Evolutionary conservation across 2,113 vertebrate species (phyloP).

Genomic region (Neoarius graeffei): DNA sequence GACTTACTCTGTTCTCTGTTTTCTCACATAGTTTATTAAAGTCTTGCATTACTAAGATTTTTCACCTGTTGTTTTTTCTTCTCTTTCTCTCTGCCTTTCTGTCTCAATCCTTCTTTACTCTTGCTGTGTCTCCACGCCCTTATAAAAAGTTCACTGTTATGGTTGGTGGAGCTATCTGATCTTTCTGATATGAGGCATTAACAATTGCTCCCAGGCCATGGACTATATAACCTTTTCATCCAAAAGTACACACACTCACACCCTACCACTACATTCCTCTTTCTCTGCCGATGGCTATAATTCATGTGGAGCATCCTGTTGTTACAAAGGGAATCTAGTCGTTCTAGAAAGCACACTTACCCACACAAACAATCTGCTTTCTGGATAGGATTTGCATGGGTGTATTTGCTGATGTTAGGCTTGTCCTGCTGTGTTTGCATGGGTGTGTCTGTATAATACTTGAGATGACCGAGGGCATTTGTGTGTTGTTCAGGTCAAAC

Average conservation of each 20-base stretch:
- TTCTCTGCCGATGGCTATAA: conserved; percentile 36
- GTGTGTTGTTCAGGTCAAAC: conserved; percentile 4
- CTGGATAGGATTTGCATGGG: neutral
- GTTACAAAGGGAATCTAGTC: conserved; percentile 34
- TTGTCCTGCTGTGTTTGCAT: neutral
- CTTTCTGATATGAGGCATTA: conserved; percentile 22
- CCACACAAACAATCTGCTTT: conserved; percentile 28
- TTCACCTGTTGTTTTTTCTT: neutral
- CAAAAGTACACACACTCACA: conserved; percentile 29
- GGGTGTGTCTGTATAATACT: neutral
- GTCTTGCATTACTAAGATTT: neutral
- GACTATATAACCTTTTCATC: conserved; percentile 27
- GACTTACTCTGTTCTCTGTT: neutral
- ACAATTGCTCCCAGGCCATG: neutral
- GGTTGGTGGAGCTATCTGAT: conserved; percentile 11
- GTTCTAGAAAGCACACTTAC: conserved; percentile 22
- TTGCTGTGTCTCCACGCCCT: conserved; percentile 16
- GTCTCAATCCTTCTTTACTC: neutral
- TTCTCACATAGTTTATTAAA: neutral
- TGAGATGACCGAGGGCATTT: neutral
- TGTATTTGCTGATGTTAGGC: neutral
- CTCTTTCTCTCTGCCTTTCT: neutral
- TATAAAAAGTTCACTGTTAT: conserved; percentile 8
- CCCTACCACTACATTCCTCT: conserved; percentile 26
- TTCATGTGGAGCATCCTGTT: conserved; percentile 42